A percentile compares a stretch with the other conserved stretches of the same genome.
phyloP scores from a whole-genome alignment of 1,140 invertebrate genomes.

The Diorhabda elongata region DNA sequence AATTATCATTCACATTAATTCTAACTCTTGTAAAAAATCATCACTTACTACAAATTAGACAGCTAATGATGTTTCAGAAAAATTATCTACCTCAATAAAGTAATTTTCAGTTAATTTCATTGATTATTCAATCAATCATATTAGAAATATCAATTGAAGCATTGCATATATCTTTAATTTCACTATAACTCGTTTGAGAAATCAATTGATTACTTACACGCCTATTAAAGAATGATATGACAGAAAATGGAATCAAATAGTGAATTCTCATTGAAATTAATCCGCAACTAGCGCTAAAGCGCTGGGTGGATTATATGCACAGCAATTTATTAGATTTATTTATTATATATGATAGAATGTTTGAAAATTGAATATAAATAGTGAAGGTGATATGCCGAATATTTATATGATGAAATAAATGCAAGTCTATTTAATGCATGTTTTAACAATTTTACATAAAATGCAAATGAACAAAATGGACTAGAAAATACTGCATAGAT shows the following conservation, averaged over 20 bases:
- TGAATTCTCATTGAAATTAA: slow-evolving; percentile 10
- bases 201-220: no score
- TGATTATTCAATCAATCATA: no score
- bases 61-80: no score
- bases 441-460: slow-evolving; percentile 20
- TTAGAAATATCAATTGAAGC: no score
- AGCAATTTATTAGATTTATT: neutral
- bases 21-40: no score
- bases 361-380: slow-evolving; percentile 2
- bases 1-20: no score
- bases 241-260: neutral
- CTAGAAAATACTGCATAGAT: neutral
- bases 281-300: neutral
- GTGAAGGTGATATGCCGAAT: slow-evolving; percentile 11
- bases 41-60: no score
- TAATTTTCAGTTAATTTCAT: neutral
- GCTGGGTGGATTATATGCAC: neutral
- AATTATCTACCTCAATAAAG: neutral
- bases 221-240: no score
- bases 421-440: slow-evolving; percentile 14
- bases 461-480: slow-evolving; percentile 15
- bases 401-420: slow-evolving; percentile 19
- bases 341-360: neutral
- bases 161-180: no score
- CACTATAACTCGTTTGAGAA: no score